Base-by-base conservation (phyloP, 1,140 invertebrate genomes). In the Ceratina calcarata region DNA sequence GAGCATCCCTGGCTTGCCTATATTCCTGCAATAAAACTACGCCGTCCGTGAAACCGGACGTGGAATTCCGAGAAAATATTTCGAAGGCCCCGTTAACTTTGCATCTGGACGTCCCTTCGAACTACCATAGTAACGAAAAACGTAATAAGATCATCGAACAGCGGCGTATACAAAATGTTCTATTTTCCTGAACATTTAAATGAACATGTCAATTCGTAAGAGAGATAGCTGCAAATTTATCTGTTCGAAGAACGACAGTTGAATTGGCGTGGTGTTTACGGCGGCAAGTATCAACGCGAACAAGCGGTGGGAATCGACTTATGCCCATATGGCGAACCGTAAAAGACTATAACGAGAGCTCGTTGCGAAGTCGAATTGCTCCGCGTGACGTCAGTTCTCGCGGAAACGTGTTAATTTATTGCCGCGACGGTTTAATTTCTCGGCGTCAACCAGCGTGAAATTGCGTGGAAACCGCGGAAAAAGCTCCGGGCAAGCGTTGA, bases 401-500 rank as follows among this genome's bases (percentile, higher is more conserved):
- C 90, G 91, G 90, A 91, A 92, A 91, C 87, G 87, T 86, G 89
- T 90, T 89, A 91, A 91, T 92, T 92, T 89, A 89, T 84, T 77
- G 86, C 70, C 62, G 78, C 75, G 79, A 55, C 86, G 62, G 53
- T 73, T 85, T 86, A 87, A 89, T 90, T 84, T 78, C 70, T 66
- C 77, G 65, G 71, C 70, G 74, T 65, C 67, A 62, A 83, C 88
- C 89, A 60, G 24, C 57, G 51, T 15, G 62, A 69, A 79, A 72
- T 76, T 73, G 65, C 65, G 37, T 61, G 61, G 84, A 81, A 80
- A 80, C 71, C 32, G 8, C 87, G 81, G 64, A 83, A 68, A 57
- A 62, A 55, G 55, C 58, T 7, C 49, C 49, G 2, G 15, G 3
- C 53, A 53, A 51, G n/a, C 37, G n/a, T 15, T 53, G 27, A 37